A percentile compares a stretch with the other conserved stretches of the same genome.
These are phyloP conservation scores for Champsocephalus esox DNA, from an alignment of 2,797 vertebrate species.

Conservation along the genomic window DNA sequence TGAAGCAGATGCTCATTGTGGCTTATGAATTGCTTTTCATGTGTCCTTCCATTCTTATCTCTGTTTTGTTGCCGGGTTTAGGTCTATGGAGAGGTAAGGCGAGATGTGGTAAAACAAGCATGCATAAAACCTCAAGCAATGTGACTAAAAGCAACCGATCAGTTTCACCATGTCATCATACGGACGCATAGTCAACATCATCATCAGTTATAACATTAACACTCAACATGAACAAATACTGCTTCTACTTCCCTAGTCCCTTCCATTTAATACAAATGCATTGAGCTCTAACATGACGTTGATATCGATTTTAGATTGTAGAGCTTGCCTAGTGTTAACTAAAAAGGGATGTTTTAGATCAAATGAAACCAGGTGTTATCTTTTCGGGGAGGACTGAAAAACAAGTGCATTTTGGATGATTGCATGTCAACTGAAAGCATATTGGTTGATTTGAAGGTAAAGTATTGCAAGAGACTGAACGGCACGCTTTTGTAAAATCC, in stretches of 20 bases:
- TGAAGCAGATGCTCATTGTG: conserved; percentile 24
- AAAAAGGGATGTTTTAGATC: not conserved
- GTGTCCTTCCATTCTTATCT: conserved; percentile 90
- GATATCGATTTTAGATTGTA: conserved; percentile 6
- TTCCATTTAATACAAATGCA: conserved; percentile 38
- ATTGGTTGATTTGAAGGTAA: conserved; percentile 41
- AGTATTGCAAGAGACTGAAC: conserved; percentile 46
- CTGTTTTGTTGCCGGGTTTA: conserved; percentile 89
- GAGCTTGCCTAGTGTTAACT: conserved; percentile 32
- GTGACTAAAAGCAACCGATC: conserved; percentile 26
- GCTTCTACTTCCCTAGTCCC: conserved; percentile 33
- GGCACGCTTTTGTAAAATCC: conserved; percentile 56
- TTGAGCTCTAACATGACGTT: conserved; percentile 13
- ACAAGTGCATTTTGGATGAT: conserved; percentile 72
- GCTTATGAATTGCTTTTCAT: conserved; percentile 82
- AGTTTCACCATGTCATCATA: conserved; percentile 22
- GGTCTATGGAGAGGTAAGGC: conserved; percentile 98
- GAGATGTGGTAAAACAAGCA: conserved; percentile 83
- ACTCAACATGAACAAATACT: conserved; percentile 20
- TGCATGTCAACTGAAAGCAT: conserved; percentile 71
- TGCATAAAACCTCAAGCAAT: conserved; percentile 64
- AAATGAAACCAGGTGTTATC: conserved; percentile 1
- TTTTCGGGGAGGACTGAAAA: not conserved
- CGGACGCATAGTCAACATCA: conserved; percentile 13
- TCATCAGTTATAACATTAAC: conserved; percentile 16